phyloP scores from a whole-genome alignment of 2,113 vertebrate species.

The Macroglossus sobrinus region DNA sequence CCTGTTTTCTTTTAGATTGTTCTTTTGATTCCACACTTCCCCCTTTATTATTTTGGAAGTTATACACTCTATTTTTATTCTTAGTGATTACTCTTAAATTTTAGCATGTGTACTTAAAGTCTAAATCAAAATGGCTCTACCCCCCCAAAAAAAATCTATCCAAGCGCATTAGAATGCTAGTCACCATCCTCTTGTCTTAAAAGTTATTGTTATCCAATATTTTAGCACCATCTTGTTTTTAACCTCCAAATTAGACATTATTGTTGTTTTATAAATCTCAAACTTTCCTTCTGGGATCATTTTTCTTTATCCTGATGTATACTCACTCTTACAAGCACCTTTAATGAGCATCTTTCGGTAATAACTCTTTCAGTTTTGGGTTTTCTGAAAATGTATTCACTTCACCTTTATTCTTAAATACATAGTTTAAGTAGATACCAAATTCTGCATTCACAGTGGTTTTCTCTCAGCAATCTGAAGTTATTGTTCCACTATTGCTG shows the following conservation, averaged over 20 bases:
- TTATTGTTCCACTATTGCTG: background rate
- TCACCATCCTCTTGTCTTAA: conserved; percentile 6
- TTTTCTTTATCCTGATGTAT: conserved; percentile 29
- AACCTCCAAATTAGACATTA: background rate
- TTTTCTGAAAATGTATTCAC: conserved; percentile 37
- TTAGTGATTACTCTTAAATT: conserved; percentile 39
- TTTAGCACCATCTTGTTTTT: conserved; percentile 21
- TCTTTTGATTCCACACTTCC: conserved; percentile 16
- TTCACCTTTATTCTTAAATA: conserved; percentile 25
- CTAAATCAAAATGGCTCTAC: background rate
- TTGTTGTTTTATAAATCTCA: conserved; percentile 38
- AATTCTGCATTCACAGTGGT: background rate
- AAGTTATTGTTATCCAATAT: background rate
- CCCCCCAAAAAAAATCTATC: background rate
- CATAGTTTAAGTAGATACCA: background rate
- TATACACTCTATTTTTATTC: background rate
- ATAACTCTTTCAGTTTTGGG: background rate
- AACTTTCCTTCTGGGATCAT: background rate
- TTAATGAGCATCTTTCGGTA: background rate
- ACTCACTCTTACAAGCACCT: background rate
- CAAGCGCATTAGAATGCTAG: background rate
- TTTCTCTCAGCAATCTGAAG: conserved; percentile 41
- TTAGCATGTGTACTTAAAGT: background rate
- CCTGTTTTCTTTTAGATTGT: conserved; percentile 24
- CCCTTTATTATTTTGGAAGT: background rate